These are phyloP conservation scores for Sycobia sp. DNA, from an alignment of 1,140 invertebrate species.

Conservation along the genomic window DNA sequence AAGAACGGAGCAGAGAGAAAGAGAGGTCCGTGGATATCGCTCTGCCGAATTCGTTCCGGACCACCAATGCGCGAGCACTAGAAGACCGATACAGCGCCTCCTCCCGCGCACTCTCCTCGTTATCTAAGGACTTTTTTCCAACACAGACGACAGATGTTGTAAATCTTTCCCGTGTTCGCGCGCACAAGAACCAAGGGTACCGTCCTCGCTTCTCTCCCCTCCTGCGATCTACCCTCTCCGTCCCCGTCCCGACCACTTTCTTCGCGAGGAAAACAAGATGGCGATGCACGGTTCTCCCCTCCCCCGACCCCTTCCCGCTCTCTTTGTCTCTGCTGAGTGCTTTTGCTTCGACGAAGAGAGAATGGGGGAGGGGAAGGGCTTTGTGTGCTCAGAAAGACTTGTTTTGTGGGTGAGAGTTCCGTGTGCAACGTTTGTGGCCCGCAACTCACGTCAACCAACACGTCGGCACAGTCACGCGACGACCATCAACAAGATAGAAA, in stretches of 20 bases:
- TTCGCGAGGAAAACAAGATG: background rate
- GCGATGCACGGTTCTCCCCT: background rate
- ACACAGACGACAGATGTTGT: constrained; percentile 32
- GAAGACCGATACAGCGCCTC: background rate
- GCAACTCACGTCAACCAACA: too few species aligned
- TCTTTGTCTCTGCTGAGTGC: background rate
- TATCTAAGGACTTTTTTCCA: constrained; percentile 33
- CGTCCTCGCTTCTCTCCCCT: constrained; percentile 32
- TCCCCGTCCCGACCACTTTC: too few species aligned
- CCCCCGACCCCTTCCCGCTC: background rate
- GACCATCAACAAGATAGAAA: constrained; percentile 48
- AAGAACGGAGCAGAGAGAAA: too few species aligned
- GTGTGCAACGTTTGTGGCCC: too few species aligned
- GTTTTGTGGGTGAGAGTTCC: too few species aligned
- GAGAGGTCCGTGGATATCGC: too few species aligned
- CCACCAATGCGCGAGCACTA: background rate
- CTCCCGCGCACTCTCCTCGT: background rate
- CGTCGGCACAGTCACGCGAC: constrained; percentile 40
- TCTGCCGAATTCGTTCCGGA: too few species aligned
- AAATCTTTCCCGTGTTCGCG: constrained; percentile 29
- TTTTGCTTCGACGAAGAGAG: background rate
- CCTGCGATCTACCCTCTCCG: too few species aligned
- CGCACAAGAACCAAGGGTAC: constrained; percentile 35
- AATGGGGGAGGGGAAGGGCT: too few species aligned
- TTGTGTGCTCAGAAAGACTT: too few species aligned